phyloP scores from a whole-genome alignment of 1,140 invertebrate genomes.

The Drosophila ercepeae region DNA sequence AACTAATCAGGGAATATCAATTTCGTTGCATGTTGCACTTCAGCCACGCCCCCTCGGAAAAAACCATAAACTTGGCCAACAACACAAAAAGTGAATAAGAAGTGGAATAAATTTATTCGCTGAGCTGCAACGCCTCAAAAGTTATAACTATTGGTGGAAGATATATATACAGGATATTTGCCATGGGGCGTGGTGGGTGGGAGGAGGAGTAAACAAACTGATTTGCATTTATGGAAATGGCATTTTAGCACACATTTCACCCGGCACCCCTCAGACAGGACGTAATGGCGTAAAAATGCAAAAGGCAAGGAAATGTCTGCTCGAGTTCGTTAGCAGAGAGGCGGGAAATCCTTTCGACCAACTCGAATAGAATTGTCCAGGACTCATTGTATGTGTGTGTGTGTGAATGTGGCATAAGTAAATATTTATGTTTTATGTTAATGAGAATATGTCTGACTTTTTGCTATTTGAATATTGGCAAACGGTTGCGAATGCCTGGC shows the following conservation, averaged over 20 bases:
- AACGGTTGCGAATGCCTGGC: constrained; percentile 43
- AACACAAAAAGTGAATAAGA: constrained; percentile 34
- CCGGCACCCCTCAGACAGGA: constrained; percentile 30
- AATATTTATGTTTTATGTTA: constrained; percentile 84
- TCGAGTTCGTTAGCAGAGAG: constrained; percentile 9
- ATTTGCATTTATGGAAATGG: constrained; percentile 80
- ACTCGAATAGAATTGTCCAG: constrained; percentile 74
- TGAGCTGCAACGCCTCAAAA: constrained; percentile 42
- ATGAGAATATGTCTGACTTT: constrained; percentile 83
- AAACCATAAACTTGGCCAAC: constrained; percentile 27
- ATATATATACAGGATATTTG: constrained; percentile 45
- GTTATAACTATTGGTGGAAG: constrained; percentile 72
- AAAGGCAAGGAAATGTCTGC: constrained; percentile 64
- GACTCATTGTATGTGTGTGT: constrained; percentile 22
- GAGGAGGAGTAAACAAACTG: constrained; percentile 66
- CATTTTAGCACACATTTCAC: constrained; percentile 59
- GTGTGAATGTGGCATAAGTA: constrained; percentile 68
- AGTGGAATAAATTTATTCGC: constrained; percentile 57
- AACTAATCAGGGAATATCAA: constrained; percentile 41
- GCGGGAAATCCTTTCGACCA: constrained; percentile 44
- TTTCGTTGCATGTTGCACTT: constrained; percentile 54
- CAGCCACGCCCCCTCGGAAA: constrained; percentile 21
- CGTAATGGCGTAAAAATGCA: constrained; percentile 74
- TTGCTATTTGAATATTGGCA: constrained; percentile 82
- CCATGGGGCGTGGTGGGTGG: not conserved